phyloP scores from a whole-genome alignment of 2,113 vertebrate species.

The Nanorana parkeri region DNA sequence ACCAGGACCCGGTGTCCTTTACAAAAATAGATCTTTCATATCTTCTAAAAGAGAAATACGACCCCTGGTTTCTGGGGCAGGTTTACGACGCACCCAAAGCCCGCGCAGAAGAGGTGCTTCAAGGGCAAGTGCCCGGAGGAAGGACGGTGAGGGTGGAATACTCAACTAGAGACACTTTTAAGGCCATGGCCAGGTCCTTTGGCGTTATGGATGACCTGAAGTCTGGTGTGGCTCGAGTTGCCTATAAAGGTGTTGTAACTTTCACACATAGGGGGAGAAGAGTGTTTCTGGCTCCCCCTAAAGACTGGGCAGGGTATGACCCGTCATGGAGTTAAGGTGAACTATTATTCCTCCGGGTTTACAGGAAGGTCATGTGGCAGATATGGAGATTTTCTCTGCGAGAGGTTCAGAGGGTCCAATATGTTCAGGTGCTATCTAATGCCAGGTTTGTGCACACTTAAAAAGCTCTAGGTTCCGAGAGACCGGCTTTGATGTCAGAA shows the following conservation, averaged over 20 bases:
- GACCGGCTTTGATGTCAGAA: background rate
- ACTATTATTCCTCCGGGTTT: background rate
- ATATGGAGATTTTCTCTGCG: conserved; percentile 1
- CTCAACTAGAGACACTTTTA: conserved; percentile 85
- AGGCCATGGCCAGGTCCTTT: conserved; percentile 87
- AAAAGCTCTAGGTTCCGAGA: background rate
- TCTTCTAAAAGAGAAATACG: conserved; percentile 79
- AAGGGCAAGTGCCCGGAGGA: conserved; percentile 65
- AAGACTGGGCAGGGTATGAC: conserved; percentile 88
- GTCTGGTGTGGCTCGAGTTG: conserved; percentile 90
- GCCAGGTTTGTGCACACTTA: background rate
- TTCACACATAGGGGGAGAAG: conserved; percentile 84
- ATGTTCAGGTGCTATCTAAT: conserved; percentile 24
- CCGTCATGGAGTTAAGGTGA: conserved; percentile 83
- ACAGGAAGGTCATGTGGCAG: conserved; percentile 4
- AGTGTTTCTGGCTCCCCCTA: conserved; percentile 85
- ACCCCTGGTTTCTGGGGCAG: conserved; percentile 72
- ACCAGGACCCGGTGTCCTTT: conserved; percentile 92
- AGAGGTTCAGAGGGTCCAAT: conserved; percentile 6
- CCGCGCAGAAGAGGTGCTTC: conserved; percentile 81
- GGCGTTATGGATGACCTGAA: conserved; percentile 96
- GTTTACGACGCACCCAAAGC: conserved; percentile 78
- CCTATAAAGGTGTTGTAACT: conserved; percentile 90
- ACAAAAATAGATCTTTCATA: conserved; percentile 84
- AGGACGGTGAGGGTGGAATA: conserved; percentile 87